Evolutionary conservation across 2,797 vertebrate genomes (phyloP).

Genomic region (Pantherophis alleghaniensis): DNA sequence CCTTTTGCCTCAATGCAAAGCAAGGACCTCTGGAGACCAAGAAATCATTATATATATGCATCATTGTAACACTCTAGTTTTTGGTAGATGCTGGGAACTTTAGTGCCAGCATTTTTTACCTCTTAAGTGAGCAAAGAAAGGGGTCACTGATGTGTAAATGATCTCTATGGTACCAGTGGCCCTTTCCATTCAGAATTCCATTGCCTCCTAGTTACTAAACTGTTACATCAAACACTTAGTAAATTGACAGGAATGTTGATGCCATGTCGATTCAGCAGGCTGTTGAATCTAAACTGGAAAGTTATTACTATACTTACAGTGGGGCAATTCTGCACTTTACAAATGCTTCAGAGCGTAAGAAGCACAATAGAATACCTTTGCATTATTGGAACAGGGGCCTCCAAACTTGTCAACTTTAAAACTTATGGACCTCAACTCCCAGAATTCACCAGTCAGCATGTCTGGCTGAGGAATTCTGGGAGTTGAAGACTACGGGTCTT

Average conservation of each 20-base stretch:
- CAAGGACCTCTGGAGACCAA: not conserved
- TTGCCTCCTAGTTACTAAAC: not conserved
- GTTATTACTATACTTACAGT: not conserved
- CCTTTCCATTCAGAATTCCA: not conserved
- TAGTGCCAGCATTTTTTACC: not conserved
- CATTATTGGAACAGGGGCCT: not conserved
- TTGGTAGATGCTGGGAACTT: not conserved
- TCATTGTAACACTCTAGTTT: not conserved
- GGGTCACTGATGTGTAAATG: not conserved
- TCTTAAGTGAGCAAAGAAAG: not conserved
- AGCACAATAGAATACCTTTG: not conserved
- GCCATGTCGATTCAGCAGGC: not conserved
- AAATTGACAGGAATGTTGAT: not conserved
- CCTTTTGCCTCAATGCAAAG: conserved; percentile 32
- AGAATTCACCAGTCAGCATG: not conserved
- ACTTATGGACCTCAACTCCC: not conserved
- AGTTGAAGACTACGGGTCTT: not conserved
- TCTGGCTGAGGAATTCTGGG: not conserved
- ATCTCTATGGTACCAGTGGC: not conserved
- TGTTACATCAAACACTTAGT: not conserved
- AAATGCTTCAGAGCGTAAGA: not conserved
- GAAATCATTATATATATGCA: not conserved
- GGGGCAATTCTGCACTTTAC: not conserved
- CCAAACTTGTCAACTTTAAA: not conserved
- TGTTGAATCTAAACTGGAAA: not conserved